Base-by-base conservation (phyloP, 2,888 invertebrate genomes). In the Matsumyia berberina region DNA sequence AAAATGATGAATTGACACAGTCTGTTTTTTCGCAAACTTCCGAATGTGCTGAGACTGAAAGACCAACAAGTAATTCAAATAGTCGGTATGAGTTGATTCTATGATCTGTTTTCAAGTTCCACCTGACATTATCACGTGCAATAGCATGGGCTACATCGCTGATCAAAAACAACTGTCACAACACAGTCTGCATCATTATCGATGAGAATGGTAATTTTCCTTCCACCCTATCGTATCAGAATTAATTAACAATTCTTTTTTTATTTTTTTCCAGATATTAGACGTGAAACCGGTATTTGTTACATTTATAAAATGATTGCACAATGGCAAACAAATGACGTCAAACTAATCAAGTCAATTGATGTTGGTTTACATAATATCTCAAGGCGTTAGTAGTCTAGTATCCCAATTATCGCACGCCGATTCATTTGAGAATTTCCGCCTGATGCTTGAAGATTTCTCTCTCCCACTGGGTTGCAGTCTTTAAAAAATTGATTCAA, bases 271-370 rank as follows among this genome's bases (percentile, higher is more conserved):
- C 8, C 17, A 49, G n/a, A 11, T 5, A 24, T 11, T 24, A 49
- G n/a, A 49, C 3, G n/a, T 2, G 1, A 29, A 51, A 51, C 51
- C 51, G 51, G 51, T 19, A 51, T 24, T 11, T 24, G 29, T 7
- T 12, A 9, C 29, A 29, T 51, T n/a, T 11, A 51, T 3, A 51
- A 9, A 24, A 51, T 7, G 12, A 29, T 51, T 12, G 2, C 5
- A 62, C 4, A 64, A 33, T n/a, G 2, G 37, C 49, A 51, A 64
- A 49, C 64, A 35, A 7, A 39, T 49, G 69, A 69, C 51, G 69
- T 42, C 33, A 29, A 49, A 42, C 51, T 76, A 57, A 69, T 69
- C 81, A 49, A 57, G 57, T 33, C 33, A 64, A 69, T 81, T 76
- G 76, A 46, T 19, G 19, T 5, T 17, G 29, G 35, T 70, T 80